Percentiles rank a stretch among this genome's conserved stretches.
These are phyloP conservation scores for Sylvia borin DNA, from an alignment of 2,797 vertebrate genomes.

Conservation along the genomic window DNA sequence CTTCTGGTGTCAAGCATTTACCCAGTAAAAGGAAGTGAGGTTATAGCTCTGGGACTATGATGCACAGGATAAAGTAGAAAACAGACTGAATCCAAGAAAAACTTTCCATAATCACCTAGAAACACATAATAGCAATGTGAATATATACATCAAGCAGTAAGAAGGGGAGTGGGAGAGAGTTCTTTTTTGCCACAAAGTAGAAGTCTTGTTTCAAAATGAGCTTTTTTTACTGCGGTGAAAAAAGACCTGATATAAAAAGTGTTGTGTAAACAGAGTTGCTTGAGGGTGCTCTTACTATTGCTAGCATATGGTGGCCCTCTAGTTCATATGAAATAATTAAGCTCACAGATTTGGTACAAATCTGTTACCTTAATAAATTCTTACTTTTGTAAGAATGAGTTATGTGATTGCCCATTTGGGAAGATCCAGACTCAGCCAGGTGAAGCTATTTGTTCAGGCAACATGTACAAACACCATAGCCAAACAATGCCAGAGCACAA, in stretches of 20 bases:
- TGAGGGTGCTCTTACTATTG: not conserved
- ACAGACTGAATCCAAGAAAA: not conserved
- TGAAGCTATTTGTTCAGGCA: not conserved
- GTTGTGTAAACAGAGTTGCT: not conserved
- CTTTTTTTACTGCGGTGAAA: not conserved
- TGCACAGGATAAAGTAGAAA: not conserved
- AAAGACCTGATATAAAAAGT: not conserved
- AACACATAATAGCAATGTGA: not conserved
- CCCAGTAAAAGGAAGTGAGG: not conserved
- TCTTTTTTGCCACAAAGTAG: not conserved
- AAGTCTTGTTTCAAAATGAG: not conserved
- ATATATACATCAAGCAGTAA: not conserved
- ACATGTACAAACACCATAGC: not conserved
- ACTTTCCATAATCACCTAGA: not conserved
- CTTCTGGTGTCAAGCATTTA: not conserved
- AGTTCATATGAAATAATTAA: slow-evolving; percentile 19
- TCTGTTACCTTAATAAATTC: not conserved
- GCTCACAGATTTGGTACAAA: not conserved
- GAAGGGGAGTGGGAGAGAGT: fast-evolving
- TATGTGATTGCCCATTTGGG: not conserved
- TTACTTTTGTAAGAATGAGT: not conserved
- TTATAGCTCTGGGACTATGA: not conserved
- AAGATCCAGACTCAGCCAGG: not conserved
- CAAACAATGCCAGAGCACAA: not conserved
- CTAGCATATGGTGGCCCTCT: not conserved